phyloP scores from a whole-genome alignment of 2,888 invertebrate species.

The Scaptomyza polygonia region DNA sequence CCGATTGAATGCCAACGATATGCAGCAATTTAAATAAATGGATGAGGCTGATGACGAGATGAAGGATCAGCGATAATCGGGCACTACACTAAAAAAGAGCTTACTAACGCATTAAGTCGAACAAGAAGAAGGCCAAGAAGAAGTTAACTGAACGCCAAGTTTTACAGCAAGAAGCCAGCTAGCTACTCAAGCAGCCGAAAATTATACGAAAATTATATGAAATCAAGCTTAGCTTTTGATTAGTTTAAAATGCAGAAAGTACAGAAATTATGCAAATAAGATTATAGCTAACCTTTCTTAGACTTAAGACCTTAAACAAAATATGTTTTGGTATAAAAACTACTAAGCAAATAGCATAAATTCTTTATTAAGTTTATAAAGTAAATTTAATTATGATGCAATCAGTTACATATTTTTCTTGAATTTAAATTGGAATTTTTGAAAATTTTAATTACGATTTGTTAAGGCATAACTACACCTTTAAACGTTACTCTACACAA shows the following conservation, averaged over 20 bases:
- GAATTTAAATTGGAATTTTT: no score
- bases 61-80: slow-evolving; percentile 32
- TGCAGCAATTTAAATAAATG: slow-evolving; percentile 54
- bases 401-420: no score
- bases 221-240: background rate
- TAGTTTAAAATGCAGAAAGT: no score
- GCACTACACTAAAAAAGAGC: slow-evolving; percentile 20
- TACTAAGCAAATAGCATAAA: no score
- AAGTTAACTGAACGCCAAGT: slow-evolving; percentile 8
- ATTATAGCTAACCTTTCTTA: background rate
- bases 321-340: no score
- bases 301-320: background rate
- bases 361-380: no score
- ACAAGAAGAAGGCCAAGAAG: background rate
- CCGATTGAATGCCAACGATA: slow-evolving; percentile 52
- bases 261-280: background rate
- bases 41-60: slow-evolving; percentile 41
- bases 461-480: background rate
- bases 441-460: no score
- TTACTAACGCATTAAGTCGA: slow-evolving; percentile 22
- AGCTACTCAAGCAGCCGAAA: slow-evolving; percentile 26
- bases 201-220: slow-evolving; percentile 1
- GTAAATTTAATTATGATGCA: no score
- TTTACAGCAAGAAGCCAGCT: slow-evolving; percentile 38
- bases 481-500: slow-evolving; percentile 13